These are phyloP conservation scores for Plecturocebus donacophilus DNA, from an alignment of 2,113 vertebrate species.

Conservation along the genomic window DNA sequence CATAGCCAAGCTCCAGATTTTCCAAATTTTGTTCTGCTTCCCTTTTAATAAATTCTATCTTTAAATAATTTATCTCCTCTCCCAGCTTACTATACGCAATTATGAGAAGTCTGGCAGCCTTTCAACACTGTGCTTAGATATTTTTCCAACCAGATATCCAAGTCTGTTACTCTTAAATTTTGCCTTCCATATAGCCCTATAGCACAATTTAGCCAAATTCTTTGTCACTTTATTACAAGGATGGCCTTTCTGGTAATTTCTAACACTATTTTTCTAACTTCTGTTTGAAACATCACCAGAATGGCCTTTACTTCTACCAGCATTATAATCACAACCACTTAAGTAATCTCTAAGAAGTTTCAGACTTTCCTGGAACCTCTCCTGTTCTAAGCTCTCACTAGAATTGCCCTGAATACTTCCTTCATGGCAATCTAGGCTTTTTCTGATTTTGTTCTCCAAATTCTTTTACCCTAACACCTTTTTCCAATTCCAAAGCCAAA, in stretches of 20 bases:
- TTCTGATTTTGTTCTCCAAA: not conserved
- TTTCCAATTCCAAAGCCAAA: not conserved
- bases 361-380: not conserved
- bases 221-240: not conserved
- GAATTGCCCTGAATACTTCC: not conserved
- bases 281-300: not conserved
- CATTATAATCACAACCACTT: not conserved
- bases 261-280: too few species aligned
- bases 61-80: not conserved
- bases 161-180: not conserved
- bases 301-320: not conserved
- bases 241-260: not conserved
- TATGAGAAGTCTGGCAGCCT: not conserved
- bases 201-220: not conserved
- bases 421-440: not conserved
- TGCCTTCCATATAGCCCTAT: not conserved
- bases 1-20: not conserved
- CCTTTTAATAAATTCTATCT: not conserved
- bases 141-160: not conserved
- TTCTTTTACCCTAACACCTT: not conserved
- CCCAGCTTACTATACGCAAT: not conserved
- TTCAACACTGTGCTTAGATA: not conserved
- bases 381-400: not conserved
- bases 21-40: not conserved
- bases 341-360: not conserved